A percentile compares a stretch with the other conserved stretches of the same genome.
These are phyloP conservation scores for Indri indri DNA, from an alignment of 2,113 vertebrate species.

Conservation along the genomic window DNA sequence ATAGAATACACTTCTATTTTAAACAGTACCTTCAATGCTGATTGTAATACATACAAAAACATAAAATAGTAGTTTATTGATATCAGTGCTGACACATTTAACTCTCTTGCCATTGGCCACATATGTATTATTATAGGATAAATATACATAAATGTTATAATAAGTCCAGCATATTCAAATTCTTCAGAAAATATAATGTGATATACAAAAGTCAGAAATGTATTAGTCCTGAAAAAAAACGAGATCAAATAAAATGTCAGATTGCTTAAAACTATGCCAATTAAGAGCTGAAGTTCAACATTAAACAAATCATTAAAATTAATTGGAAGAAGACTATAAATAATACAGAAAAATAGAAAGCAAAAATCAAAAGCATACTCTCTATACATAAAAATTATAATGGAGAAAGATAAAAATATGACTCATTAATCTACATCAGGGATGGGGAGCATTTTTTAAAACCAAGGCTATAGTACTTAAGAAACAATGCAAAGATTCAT, in stretches of 20 bases:
- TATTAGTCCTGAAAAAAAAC: slow-evolving; percentile 75
- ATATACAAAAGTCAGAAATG: slow-evolving; percentile 43
- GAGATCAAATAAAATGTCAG: slow-evolving; percentile 59
- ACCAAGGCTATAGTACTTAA: background rate
- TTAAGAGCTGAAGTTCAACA: slow-evolving; percentile 3
- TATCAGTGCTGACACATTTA: slow-evolving; percentile 60
- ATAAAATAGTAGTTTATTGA: slow-evolving; percentile 79
- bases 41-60: slow-evolving; percentile 61
- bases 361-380: background rate
- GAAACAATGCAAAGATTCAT: slow-evolving; percentile 24
- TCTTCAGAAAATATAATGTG: slow-evolving; percentile 72
- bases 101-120: slow-evolving; percentile 38
- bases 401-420: background rate
- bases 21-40: slow-evolving; percentile 78
- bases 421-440: background rate
- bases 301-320: slow-evolving; percentile 30
- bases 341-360: slow-evolving; percentile 8
- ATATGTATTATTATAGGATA: slow-evolving; percentile 76
- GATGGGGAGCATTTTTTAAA: background rate
- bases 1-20: slow-evolving; percentile 23
- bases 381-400: background rate
- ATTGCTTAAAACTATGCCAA: background rate
- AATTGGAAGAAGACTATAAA: slow-evolving; percentile 28
- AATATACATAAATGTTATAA: slow-evolving; percentile 74
- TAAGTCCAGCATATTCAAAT: slow-evolving; percentile 77